Percentiles rank a stretch among this genome's conserved stretches.
phyloP scores from a whole-genome alignment of 2,113 vertebrate genomes.

The Apodemus speciosus region DNA sequence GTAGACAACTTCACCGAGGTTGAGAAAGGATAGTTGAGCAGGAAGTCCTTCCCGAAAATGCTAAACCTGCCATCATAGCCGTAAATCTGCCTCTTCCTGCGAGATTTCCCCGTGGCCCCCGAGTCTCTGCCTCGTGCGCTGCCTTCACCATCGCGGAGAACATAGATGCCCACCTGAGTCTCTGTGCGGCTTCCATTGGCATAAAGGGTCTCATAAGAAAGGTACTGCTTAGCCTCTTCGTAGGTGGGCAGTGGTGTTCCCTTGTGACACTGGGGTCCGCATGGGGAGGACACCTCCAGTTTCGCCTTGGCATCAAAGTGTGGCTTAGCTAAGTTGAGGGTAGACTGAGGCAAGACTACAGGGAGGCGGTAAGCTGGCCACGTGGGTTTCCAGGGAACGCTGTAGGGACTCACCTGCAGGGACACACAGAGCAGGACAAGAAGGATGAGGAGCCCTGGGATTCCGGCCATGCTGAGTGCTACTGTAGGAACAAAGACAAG shows the following conservation, averaged over 20 bases:
- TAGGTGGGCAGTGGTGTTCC: conserved; percentile 89
- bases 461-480: conserved; percentile 81
- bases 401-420: conserved; percentile 76
- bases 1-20: conserved; percentile 97
- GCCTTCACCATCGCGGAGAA: conserved; percentile 78
- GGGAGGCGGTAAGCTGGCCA: conserved; percentile 94
- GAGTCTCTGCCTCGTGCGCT: conserved; percentile 55
- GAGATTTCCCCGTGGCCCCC: conserved; percentile 72
- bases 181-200: conserved; percentile 92
- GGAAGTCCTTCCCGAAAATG: conserved; percentile 94
- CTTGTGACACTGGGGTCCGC: conserved; percentile 94
- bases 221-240: conserved; percentile 89
- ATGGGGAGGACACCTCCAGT: conserved; percentile 91
- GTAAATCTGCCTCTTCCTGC: conserved; percentile 95
- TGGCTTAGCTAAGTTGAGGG: conserved; percentile 86
- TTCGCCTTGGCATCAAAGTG: conserved; percentile 90
- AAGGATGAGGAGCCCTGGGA: conserved; percentile 80
- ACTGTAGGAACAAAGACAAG: conserved; percentile 81
- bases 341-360: conserved; percentile 92
- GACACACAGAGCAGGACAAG: conserved; percentile 85
- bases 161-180: conserved; percentile 93
- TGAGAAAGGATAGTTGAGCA: conserved; percentile 95
- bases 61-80: conserved; percentile 95
- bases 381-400: conserved; percentile 85
- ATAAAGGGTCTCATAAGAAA: conserved; percentile 95